phyloP scores from a whole-genome alignment of 30 jellyfish, hydroid and myxozoan genomes.

The Aurelia aurita region DNA sequence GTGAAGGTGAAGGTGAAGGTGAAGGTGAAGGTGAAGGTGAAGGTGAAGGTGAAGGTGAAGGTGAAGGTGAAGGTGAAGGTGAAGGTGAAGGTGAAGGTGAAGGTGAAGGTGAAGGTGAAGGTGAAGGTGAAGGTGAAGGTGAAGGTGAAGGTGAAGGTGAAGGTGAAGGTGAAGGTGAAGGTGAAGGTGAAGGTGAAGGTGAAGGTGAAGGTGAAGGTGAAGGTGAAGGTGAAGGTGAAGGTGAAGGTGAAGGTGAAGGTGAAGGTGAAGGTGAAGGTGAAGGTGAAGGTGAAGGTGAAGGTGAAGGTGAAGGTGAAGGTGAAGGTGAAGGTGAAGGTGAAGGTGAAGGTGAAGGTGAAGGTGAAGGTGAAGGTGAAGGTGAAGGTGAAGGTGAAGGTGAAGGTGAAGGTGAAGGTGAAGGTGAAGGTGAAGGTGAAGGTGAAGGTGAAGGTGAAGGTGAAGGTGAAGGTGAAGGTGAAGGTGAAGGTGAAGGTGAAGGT shows the following conservation, averaged over 20 bases:
- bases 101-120: constrained; percentile 32
- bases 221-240: constrained; percentile 46
- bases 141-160: constrained; percentile 44
- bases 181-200: constrained; percentile 34
- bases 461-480: constrained; percentile 29
- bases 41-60: constrained; percentile 32
- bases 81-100: constrained; percentile 28
- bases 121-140: constrained; percentile 34
- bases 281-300: constrained; percentile 44
- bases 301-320: constrained; percentile 42
- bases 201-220: constrained; percentile 47
- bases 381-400: constrained; percentile 28
- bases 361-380: constrained; percentile 29
- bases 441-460: constrained; percentile 24
- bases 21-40: constrained; percentile 28
- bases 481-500: constrained; percentile 31
- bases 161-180: constrained; percentile 52
- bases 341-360: constrained; percentile 29
- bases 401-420: constrained; percentile 26
- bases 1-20: constrained; percentile 34
- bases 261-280: constrained; percentile 38
- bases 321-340: constrained; percentile 30
- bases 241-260: constrained; percentile 53
- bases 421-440: constrained; percentile 30
- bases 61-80: constrained; percentile 34